A percentile compares a stretch with the other conserved stretches of the same genome.
phyloP scores from a whole-genome alignment of 2,888 invertebrate genomes.

The Drosophila tripunctata region DNA sequence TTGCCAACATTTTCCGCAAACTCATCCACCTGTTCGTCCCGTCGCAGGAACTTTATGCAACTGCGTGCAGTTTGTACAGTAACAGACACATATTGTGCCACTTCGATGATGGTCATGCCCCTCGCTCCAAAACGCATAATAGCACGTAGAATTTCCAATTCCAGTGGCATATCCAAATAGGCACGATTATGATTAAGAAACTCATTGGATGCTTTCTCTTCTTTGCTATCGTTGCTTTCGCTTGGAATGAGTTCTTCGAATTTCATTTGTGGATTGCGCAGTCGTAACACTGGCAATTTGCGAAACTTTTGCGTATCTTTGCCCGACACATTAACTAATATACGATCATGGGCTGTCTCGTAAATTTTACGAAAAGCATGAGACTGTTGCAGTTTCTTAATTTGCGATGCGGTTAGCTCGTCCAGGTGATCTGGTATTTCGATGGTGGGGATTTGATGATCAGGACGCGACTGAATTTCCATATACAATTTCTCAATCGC shows the following conservation, averaged over 20 bases:
- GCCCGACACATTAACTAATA: background rate
- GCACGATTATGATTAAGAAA: constrained; percentile 68
- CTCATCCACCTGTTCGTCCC: constrained; percentile 83
- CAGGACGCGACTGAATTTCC: constrained; percentile 77
- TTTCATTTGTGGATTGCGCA: constrained; percentile 86
- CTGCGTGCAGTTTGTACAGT: constrained; percentile 85
- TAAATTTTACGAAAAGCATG: constrained; percentile 86
- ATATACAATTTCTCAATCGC: constrained; percentile 77
- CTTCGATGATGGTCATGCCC: constrained; percentile 85
- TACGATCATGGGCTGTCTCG: constrained; percentile 81
- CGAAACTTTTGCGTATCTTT: constrained; percentile 65
- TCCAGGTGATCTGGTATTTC: constrained; percentile 45
- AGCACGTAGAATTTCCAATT: constrained; percentile 85
- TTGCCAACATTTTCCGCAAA: constrained; percentile 86
- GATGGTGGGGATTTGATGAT: constrained; percentile 21
- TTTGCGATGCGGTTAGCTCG: constrained; percentile 43
- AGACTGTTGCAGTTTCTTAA: constrained; percentile 73
- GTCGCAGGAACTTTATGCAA: constrained; percentile 84
- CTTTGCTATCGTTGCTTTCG: constrained; percentile 80
- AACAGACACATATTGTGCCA: constrained; percentile 83
- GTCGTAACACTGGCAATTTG: constrained; percentile 85
- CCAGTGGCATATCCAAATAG: constrained; percentile 82
- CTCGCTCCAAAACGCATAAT: constrained; percentile 85
- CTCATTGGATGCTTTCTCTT: constrained; percentile 84
- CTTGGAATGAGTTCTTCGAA: constrained; percentile 84